Conservation (phyloP, 2,797 vertebrate genomes). For the Sebastolobus altivelis region DNA sequence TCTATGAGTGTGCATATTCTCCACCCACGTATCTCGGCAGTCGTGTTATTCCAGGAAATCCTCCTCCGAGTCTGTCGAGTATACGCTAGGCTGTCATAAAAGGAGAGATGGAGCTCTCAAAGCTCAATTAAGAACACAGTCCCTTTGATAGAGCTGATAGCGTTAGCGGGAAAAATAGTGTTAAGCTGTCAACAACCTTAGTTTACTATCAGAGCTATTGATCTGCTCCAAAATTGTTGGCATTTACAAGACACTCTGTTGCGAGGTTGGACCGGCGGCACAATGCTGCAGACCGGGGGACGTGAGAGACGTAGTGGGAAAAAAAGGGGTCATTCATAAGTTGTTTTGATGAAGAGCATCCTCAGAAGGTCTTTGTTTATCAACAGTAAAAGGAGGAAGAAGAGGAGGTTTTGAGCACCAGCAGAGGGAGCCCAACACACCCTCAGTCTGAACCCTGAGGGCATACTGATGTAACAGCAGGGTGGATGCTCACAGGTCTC, state of each 20-base stretch:
- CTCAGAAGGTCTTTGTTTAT: slow-evolving; percentile 49
- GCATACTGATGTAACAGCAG: slow-evolving; percentile 71
- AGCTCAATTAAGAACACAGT: slow-evolving; percentile 68
- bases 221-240: slow-evolving; percentile 61
- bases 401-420: slow-evolving; percentile 52
- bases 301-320: background rate
- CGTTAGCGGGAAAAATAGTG: slow-evolving; percentile 48
- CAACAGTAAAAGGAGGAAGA: slow-evolving; percentile 8
- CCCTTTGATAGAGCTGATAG: slow-evolving; percentile 58
- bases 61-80: slow-evolving; percentile 58
- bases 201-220: slow-evolving; percentile 54
- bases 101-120: slow-evolving; percentile 54
- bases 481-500: slow-evolving; percentile 67
- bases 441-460: slow-evolving; percentile 63
- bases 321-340: slow-evolving; percentile 43
- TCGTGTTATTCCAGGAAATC: slow-evolving; percentile 70
- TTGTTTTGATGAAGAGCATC: slow-evolving; percentile 34
- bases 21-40: slow-evolving; percentile 61
- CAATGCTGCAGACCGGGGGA: slow-evolving; percentile 9
- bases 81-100: slow-evolving; percentile 62
- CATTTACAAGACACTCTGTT: slow-evolving; percentile 60
- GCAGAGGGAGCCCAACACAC: slow-evolving; percentile 76
- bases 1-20: slow-evolving; percentile 60
- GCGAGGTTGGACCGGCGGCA: slow-evolving; percentile 14
- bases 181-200: slow-evolving; percentile 65